Evolutionary conservation across 2,888 invertebrate genomes (phyloP), one percentile per base, ranked within the genome.

Genomic region (Lasioglossum villosulum): DNA sequence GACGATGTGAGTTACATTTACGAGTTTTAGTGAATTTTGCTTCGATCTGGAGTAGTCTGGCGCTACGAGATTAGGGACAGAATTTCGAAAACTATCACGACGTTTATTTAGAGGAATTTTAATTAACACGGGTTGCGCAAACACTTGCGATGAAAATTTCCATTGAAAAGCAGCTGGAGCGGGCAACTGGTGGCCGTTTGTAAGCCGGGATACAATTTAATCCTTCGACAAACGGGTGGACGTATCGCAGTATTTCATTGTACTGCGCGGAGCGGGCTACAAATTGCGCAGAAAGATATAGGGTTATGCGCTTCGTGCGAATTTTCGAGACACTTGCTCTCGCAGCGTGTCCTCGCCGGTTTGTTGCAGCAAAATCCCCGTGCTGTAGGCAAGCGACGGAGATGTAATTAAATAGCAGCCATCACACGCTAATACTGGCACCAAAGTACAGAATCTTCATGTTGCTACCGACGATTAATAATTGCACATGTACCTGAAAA

Each of bases 111-210:
- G 4, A 4, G 23, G 12, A 4, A n/a, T 70, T 70, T 39, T 70
- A 39, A 70, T 70, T 39, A 70, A 39, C 37, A n/a, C 37, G n/a
- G 70, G 2, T 23, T n/a, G 70, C 39, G n/a, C 70, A 14, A 39
- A 70, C 39, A 39, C n/a, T 37, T 45, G 59, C 19, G 52, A 82
- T 78, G 72, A 80, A 80, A 80, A 80, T 83, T 73, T 52, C 39
- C 42, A 80, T 72, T 42, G 83, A 66, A 27, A n/a, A 66, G 27
- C 68, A 45, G 80, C 34, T 48, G 39, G 74, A 27, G n/a, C 27
- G 39, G 80, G 80, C 83, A 83, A 83, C 80, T 83, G 75, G 83
- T 83, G 80, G 83, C 66, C 74, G 73, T 75, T 80, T 63, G 75
- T 80, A 75, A 80, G 66, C 71, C 66, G 39, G 39, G 75, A 71